Percentiles rank a stretch among this genome's conserved stretches.
Conservation (phyloP, 2,113 vertebrate species). For the Pelecanoides urinatrix region DNA sequence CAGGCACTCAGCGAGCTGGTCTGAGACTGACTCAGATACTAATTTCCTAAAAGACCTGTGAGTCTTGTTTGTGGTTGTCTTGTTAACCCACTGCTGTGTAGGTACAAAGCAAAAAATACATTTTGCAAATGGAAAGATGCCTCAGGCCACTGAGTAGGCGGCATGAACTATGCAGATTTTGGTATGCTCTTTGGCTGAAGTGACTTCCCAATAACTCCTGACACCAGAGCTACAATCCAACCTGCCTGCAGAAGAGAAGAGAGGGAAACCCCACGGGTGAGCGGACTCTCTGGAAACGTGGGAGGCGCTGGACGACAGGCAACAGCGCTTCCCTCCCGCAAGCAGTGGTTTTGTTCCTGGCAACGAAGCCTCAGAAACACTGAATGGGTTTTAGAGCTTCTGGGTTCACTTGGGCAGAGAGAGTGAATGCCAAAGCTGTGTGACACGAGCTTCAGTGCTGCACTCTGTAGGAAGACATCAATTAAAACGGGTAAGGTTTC, state of each 20-base stretch:
- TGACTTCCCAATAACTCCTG: neutral
- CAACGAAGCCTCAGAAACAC: neutral
- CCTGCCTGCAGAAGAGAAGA: neutral
- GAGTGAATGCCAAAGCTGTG: neutral
- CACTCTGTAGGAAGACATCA: neutral
- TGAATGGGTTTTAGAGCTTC: neutral
- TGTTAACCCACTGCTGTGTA: neutral
- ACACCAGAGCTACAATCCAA: neutral
- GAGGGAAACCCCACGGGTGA: neutral
- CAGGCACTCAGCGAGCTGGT: neutral
- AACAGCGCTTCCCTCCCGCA: neutral
- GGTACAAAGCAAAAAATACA: neutral
- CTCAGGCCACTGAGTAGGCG: neutral
- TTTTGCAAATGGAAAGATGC: neutral
- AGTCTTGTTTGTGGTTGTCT: neutral
- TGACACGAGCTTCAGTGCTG: neutral
- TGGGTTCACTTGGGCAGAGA: neutral
- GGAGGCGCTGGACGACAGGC: neutral
- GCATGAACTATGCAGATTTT: neutral
- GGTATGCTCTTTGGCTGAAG: neutral
- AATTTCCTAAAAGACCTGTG: neutral
- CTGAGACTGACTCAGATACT: too few species aligned
- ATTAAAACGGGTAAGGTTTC: neutral
- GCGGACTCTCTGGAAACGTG: neutral
- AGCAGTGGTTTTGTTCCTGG: neutral